A percentile compares a stretch with the other conserved stretches of the same genome.
These are phyloP conservation scores for Streptopelia turtur DNA, from an alignment of 2,797 vertebrate genomes.

Conservation along the genomic window DNA sequence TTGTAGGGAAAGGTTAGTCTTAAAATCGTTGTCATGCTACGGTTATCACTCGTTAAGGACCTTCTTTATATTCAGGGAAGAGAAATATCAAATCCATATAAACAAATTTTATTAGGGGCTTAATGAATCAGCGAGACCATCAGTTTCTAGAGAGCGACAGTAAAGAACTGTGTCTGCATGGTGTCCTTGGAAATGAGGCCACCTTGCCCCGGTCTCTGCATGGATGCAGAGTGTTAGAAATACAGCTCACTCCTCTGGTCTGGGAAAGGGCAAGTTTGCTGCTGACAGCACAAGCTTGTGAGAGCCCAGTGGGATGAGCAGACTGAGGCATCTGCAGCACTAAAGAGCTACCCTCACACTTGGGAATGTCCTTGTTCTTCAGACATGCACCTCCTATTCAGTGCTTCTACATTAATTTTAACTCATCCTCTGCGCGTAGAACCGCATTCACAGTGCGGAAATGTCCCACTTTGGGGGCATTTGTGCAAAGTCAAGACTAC, in stretches of 20 bases:
- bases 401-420: not conserved
- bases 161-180: not conserved
- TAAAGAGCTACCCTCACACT: not conserved
- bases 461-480: accelerated
- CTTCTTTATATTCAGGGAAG: slow-evolving; percentile 58
- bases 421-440: not conserved
- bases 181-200: slow-evolving; percentile 48
- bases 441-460: not conserved
- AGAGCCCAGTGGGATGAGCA: not conserved
- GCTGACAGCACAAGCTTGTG: not conserved
- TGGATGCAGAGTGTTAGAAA: not conserved
- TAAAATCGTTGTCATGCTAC: not conserved
- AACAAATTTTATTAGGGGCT: slow-evolving; percentile 65
- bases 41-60: slow-evolving; percentile 39
- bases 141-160: not conserved
- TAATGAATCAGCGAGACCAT: slow-evolving; percentile 37
- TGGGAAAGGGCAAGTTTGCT: not conserved
- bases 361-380: not conserved
- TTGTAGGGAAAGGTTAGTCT: slow-evolving; percentile 58
- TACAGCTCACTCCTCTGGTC: not conserved
- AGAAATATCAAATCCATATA: slow-evolving; percentile 72
- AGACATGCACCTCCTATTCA: not conserved
- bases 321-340: accelerated
- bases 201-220: not conserved
- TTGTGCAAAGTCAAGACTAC: not conserved